A percentile compares a stretch with the other conserved stretches of the same genome.
Evolutionary conservation across 2,113 vertebrate species (phyloP).

Genomic region (Lethenteron camtschaticum): DNA sequence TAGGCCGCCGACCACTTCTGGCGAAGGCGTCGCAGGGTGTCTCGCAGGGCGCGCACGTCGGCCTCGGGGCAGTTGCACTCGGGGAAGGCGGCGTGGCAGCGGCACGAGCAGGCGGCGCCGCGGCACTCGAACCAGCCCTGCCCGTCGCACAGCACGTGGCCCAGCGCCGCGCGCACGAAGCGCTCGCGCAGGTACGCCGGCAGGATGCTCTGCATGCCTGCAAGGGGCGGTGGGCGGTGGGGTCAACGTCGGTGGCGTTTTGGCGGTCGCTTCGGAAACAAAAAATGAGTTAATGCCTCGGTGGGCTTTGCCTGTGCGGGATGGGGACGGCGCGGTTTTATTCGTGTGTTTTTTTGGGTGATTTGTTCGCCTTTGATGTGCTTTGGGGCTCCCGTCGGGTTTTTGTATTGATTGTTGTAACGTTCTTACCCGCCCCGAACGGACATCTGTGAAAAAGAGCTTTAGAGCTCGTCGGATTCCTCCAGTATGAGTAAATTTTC

Average conservation of each 20-base stretch:
- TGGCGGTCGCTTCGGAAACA: too few species aligned
- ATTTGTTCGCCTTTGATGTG: too few species aligned
- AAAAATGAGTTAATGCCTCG: too few species aligned
- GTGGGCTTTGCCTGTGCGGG: too few species aligned
- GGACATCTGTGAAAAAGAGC: too few species aligned
- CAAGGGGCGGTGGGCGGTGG: background rate
- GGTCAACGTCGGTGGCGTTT: background rate
- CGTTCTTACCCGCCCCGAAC: too few species aligned
- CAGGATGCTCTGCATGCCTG: conserved; percentile 6
- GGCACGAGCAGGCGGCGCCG: conserved; percentile 1
- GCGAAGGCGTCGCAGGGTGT: background rate
- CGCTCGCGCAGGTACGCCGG: conserved; percentile 1
- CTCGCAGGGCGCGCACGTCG: background rate
- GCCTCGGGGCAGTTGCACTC: conserved; percentile 7
- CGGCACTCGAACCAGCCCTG: background rate
- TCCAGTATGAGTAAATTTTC: too few species aligned
- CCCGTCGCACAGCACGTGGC: background rate
- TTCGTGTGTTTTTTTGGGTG: too few species aligned
- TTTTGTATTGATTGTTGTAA: too few species aligned
- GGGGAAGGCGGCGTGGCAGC: background rate
- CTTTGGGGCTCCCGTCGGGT: too few species aligned
- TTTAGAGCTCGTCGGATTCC: too few species aligned
- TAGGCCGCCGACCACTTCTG: background rate
- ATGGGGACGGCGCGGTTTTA: too few species aligned
- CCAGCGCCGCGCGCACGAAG: conserved; percentile 5